Base-by-base conservation (phyloP, 2,797 vertebrate genomes). In the Mallotus villosus region DNA sequence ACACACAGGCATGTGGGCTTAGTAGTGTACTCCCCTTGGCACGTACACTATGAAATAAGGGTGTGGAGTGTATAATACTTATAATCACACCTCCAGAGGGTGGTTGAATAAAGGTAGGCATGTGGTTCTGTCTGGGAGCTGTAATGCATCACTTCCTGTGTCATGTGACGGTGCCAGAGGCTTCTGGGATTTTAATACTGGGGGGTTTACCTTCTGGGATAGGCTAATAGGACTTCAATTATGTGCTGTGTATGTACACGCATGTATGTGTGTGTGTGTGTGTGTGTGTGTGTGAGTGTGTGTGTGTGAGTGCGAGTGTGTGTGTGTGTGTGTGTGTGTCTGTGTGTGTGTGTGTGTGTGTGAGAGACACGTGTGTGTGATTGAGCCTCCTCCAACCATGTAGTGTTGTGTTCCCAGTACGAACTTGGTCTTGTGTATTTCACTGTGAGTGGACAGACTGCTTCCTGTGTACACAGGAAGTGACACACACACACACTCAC, bases 401-500 rank as follows among this genome's bases (percentile, higher is more conserved):
- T 46, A 12, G 11, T 14, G 12, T 46, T 46, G 41, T 14, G 12
- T 12, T 46, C 41, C 41, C 41, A 46, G 41, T 46, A 46, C 12
- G 41, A 46, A 46, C 41, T 0, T 46, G 41, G 11, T 46, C 41
- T 46, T 46, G 41, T 46, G 41, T 46, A 11, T 46, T 46, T 60
- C n/a, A 24, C 53, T 53, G 7, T 11, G 32, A 61, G 9, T 46
- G 27, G 41, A 14, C 41, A 46, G 11, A 46, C 41, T 12, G 41
- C 41, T 46, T 46, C 41, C 41, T 46, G 41, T 46, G 41, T 46
- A 46, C 9, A 46, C 41, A 46, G 41, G 41, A 46, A 46, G 41
- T 46, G 3, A 46, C 37, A 46, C 41, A 21, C 24, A 63, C 19
- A 16, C 6, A 9, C 34, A 90, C 97, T 97, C 93, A 99, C 98